Evolutionary conservation across 2,797 vertebrate species (phyloP).

Genomic region (Schizopygopsis malacanthus): DNA sequence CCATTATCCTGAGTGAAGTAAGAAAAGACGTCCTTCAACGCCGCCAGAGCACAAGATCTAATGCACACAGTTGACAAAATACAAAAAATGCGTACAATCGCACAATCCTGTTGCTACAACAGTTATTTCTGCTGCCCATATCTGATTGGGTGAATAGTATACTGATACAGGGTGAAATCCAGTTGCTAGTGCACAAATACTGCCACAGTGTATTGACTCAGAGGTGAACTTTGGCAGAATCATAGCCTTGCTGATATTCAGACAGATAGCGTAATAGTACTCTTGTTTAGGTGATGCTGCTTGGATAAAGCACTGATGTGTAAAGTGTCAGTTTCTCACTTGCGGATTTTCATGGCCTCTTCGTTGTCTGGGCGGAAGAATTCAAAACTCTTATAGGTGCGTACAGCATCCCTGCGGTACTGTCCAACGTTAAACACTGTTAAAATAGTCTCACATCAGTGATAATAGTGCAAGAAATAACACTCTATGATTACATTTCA

Average conservation of each 20-base stretch:
- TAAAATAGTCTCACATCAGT: background rate
- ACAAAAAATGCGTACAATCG: background rate
- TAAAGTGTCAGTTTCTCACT: slow-evolving; percentile 67
- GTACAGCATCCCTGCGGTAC: slow-evolving; percentile 88
- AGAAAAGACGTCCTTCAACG: slow-evolving; percentile 83
- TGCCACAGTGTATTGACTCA: background rate
- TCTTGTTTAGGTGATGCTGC: background rate
- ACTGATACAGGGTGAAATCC: background rate
- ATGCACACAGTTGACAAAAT: slow-evolving; percentile 13
- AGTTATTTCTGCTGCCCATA: background rate
- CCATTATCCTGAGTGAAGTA: slow-evolving; percentile 84
- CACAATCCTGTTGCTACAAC: background rate
- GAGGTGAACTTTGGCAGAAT: background rate
- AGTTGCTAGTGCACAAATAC: background rate
- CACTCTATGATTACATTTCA: background rate
- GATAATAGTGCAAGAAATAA: background rate
- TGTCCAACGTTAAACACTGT: slow-evolving; percentile 92
- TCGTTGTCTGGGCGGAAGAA: slow-evolving; percentile 89
- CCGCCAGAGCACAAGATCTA: slow-evolving; percentile 86
- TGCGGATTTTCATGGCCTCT: slow-evolving; percentile 89
- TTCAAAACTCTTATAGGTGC: slow-evolving; percentile 86
- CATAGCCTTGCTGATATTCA: background rate
- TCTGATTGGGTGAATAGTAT: background rate
- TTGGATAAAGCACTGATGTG: background rate
- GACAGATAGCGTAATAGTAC: background rate